Evolutionary conservation across 2,113 vertebrate genomes (phyloP), one percentile per base, ranked within the genome.

Genomic region (Pseudopodoces humilis): DNA sequence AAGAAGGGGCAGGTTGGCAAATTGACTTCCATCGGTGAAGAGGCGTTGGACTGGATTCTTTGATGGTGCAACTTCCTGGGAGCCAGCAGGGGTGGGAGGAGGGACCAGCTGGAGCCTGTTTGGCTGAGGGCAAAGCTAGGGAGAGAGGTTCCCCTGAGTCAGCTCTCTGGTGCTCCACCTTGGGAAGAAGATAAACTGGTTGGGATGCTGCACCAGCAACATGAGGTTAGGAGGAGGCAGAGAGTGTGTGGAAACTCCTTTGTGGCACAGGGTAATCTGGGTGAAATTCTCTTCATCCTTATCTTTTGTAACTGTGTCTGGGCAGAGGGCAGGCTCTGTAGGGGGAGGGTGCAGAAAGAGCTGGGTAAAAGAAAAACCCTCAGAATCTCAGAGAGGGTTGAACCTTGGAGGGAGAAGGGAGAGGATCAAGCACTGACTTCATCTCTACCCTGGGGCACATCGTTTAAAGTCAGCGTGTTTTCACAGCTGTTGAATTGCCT

Each of bases 121-220:
- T 81, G 60, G 27, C 75, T 93, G 78, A 85, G 43, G 30, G 59
- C 33, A 83, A 83, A 90, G 56, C 70, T n/a, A 62, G 75, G 49
- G 60, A 87, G 55, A 94, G 47, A 35, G 2, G 10, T 93, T 94
- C 62, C 47, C 79, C 87, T 95, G 83, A 92, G 90, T 96, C 95
- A 97, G 96, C 92, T 95, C 68, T 88, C 79, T 7, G 8, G 37
- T 20, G 7, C 63, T 79, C 65, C 83, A 67, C 65, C 83, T 94
- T 64, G 76, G 82, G 89, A 94, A 78, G 92, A 83, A 95, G 93
- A 96, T 92, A 96, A 95, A 97, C 97, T 94, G 95, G 92, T 96
- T 95, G 86, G 82, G 86, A 94, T 95, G 95, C 86, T 5, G 16
- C 88, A 50, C 15, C n/a, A 20, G 35, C 23, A 4, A 68, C 9